phyloP scores from a whole-genome alignment of 2,113 vertebrate species.

The Cynoglossus semilaevis region DNA sequence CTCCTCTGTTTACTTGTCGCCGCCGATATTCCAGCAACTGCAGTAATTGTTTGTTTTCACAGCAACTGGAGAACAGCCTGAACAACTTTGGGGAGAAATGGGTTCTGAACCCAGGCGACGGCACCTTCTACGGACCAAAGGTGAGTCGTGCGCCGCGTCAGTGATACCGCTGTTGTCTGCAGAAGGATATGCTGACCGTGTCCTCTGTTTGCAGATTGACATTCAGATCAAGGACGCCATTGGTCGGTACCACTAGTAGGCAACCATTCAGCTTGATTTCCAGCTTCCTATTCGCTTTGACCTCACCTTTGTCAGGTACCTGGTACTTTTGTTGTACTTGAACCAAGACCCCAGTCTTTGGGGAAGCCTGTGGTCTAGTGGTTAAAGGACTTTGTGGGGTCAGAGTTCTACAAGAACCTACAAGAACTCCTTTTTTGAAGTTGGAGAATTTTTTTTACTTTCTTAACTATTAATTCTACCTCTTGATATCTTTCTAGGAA shows the following conservation, averaged over 20 bases:
- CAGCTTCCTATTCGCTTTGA: constrained; percentile 95
- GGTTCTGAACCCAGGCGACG: constrained; percentile 94
- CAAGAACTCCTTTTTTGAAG: no score
- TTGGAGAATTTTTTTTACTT: no score
- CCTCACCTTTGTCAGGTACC: constrained; percentile 89
- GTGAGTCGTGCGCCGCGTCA: constrained; percentile 72
- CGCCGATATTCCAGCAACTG: constrained; percentile 12
- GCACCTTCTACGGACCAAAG: constrained; percentile 98
- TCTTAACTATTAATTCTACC: no score
- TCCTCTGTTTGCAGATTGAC: constrained; percentile 82
- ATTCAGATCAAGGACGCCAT: constrained; percentile 98
- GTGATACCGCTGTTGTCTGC: background rate
- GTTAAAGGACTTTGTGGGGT: no score
- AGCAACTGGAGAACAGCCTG: constrained; percentile 98
- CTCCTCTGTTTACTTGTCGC: constrained; percentile 29
- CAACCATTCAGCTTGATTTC: constrained; percentile 96
- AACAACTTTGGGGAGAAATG: constrained; percentile 95
- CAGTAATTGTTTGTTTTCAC: constrained; percentile 40
- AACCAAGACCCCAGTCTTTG: no score
- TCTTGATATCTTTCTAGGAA: no score
- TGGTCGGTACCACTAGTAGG: constrained; percentile 96
- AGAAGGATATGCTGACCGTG: background rate
- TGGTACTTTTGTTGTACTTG: no score
- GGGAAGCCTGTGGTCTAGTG: no score
- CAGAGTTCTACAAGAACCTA: no score